Base-by-base conservation (phyloP, 2,888 invertebrate genomes). In the Hypselothyrea guttata region DNA sequence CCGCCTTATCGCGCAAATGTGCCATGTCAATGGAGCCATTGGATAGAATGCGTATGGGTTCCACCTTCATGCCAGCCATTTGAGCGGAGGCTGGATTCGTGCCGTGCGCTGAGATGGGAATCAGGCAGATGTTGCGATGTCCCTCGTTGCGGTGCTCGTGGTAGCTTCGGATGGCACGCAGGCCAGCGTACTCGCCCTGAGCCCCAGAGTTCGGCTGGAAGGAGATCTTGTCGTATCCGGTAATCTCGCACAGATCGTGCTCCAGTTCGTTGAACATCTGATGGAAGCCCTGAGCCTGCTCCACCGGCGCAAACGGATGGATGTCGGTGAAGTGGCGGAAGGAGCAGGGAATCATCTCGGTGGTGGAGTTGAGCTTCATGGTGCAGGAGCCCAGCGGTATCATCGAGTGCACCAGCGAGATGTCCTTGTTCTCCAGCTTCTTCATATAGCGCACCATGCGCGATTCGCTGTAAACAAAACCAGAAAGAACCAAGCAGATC, bases 11-110 rank as follows among this genome's bases (percentile, higher is more conserved):
- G 77, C 93, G 94, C n/a, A 99, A 91, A 88, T 98, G 97, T 0
- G 63, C 62, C 91, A 97, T 94, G 85, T 99, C 98, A 46, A 99
- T 95, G 40, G 96, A 96, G 3, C 99, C 99, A 73, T 96, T 94
- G 27, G 94, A 93, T 11, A 93, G 93, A 0, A 97, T 95, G 56
- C 94, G 93, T 41, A 99, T 96, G 0, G 97, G 94, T 74, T 97
- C 95, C 0, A 99, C 69, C 78, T 94, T 93, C 97, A 99, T 98
- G 22, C 99, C 99, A 0, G 98, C 98, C 98, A 99, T 98, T 90
- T 98, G 98, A 1, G 99, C 99, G n/a, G 98, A 98, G 1, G 99
- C 99, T 1, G 99, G 99, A 91, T 99, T 99, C 0, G 99, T 99
- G 18, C 99, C 99, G 87, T 99, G 99, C 0, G 99, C 99, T 49